These are phyloP conservation scores for Anagrus nilaparvatae DNA, from an alignment of 1,140 invertebrate species.

Conservation along the genomic window DNA sequence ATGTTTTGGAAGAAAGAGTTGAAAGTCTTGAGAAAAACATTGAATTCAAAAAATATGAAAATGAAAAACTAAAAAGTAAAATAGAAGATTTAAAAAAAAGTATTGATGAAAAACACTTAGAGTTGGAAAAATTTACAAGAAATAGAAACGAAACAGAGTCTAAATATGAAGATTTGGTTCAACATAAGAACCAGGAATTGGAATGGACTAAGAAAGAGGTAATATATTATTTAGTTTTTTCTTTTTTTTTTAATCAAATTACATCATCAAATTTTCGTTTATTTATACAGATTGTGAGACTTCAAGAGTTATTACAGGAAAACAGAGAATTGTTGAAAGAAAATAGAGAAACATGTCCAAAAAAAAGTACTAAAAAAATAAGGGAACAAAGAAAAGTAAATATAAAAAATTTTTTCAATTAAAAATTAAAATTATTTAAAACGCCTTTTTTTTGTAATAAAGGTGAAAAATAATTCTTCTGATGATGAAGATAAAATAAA, in stretches of 20 bases:
- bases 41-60: slow-evolving; percentile 22
- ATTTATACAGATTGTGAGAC: slow-evolving; percentile 15
- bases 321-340: slow-evolving; percentile 12
- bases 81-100: slow-evolving; percentile 21
- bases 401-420: slow-evolving; percentile 10
- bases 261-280: no score
- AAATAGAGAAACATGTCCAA: slow-evolving; percentile 12
- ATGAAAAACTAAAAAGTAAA: slow-evolving; percentile 16
- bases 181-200: slow-evolving; percentile 22
- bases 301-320: slow-evolving; percentile 21
- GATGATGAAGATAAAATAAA: slow-evolving; percentile 19
- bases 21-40: slow-evolving; percentile 15
- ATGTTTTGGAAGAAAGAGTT: slow-evolving; percentile 17
- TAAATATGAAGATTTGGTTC: slow-evolving; percentile 30
- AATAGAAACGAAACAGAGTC: slow-evolving; percentile 25
- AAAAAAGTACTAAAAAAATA: slow-evolving; percentile 7
- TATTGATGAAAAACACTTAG: slow-evolving; percentile 21
- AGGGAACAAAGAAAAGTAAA: slow-evolving; percentile 6
- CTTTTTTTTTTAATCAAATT: not conserved
- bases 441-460: no score
- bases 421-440: slow-evolving; percentile 11
- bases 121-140: slow-evolving; percentile 29
- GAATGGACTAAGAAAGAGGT: slow-evolving; percentile 25
- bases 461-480: slow-evolving; percentile 17
- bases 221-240: slow-evolving; percentile 4